These are phyloP conservation scores for Carcina quercana DNA, from an alignment of 2,888 invertebrate genomes.

Conservation along the genomic window DNA sequence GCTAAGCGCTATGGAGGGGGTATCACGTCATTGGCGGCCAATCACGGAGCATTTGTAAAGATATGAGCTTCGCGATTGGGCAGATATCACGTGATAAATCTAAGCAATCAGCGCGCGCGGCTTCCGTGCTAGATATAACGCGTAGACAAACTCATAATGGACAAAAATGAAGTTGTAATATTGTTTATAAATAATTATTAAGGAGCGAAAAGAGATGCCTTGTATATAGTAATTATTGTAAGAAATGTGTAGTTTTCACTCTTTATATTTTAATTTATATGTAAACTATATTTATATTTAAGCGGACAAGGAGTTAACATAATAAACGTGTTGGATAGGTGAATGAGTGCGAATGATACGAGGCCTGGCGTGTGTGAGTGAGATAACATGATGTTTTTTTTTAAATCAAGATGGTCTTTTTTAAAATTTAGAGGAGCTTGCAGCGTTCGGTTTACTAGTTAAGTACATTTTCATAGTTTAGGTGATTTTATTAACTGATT, in stretches of 20 bases:
- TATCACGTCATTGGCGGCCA: slow-evolving; percentile 6
- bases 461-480: slow-evolving; percentile 29
- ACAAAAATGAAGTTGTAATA: slow-evolving; percentile 29
- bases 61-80: slow-evolving; percentile 1
- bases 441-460: slow-evolving; percentile 48
- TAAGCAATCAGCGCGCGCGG: not conserved
- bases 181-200: no score
- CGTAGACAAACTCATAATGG: slow-evolving; percentile 15
- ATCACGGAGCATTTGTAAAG: not conserved
- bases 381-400: slow-evolving; percentile 24
- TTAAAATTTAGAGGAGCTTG: slow-evolving; percentile 56
- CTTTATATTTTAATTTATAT: slow-evolving; percentile 70
- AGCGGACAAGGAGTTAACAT: slow-evolving; percentile 55
- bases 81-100: not conserved
- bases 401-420: slow-evolving; percentile 44
- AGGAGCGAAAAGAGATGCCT: slow-evolving; percentile 56
- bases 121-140: slow-evolving; percentile 2
- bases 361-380: slow-evolving; percentile 39
- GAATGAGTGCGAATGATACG: slow-evolving; percentile 21
- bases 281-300: slow-evolving; percentile 66
- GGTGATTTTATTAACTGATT: no score
- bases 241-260: slow-evolving; percentile 70
- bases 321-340: slow-evolving; percentile 34
- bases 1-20: slow-evolving; percentile 2
- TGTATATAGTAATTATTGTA: slow-evolving; percentile 65